Evolutionary conservation across 2,888 invertebrate species (phyloP), one percentile per base, ranked within the genome.

Genomic region (Gastrophysa polygoni): DNA sequence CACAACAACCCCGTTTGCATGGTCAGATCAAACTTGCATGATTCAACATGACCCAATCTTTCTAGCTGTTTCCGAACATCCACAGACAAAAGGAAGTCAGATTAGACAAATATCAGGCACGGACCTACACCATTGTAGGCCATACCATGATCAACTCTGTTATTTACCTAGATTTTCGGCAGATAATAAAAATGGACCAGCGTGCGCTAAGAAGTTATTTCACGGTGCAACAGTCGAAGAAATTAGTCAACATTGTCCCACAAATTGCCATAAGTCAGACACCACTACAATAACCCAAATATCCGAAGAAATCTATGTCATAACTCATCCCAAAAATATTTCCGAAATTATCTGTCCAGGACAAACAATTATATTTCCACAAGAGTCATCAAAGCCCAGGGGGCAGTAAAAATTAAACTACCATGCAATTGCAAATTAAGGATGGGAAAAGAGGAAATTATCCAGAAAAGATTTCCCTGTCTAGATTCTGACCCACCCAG

Each of bases 141-240:
- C 69, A 2, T 68, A 55, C 44, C 34, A 58, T 5, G 64, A 66
- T 28, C 61, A 64, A 57, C 38, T 67, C 16, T 67, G 68, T 28
- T 69, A 52, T 44, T 8, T 67, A 8, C 68, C 66, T 4, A 43
- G 64, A 34, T 69, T 69, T 20, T 60, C 69, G 4, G 32, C 67
- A 43, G 67, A 67, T 29, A 21, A 28, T 1, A 11, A 57, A 0
- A 32, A 65, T 14, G 67, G 68, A 0, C 69, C 67, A 18, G 51
- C 32, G 1, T 69, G 69, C 52, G 64, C 68, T 7, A 50, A 57
- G 17, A 67, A 58, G 32, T 16, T 69, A 28, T 67, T 50, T 38
- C 16, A 47, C 10, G 65, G 67, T 4, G 63, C 68, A 17, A 59
- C 68, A 6, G 63, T 69, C 8, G 55, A 66, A 29, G 63, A 68